Evolutionary conservation across 2,113 vertebrate genomes (phyloP).

Genomic region (Bos indicus): DNA sequence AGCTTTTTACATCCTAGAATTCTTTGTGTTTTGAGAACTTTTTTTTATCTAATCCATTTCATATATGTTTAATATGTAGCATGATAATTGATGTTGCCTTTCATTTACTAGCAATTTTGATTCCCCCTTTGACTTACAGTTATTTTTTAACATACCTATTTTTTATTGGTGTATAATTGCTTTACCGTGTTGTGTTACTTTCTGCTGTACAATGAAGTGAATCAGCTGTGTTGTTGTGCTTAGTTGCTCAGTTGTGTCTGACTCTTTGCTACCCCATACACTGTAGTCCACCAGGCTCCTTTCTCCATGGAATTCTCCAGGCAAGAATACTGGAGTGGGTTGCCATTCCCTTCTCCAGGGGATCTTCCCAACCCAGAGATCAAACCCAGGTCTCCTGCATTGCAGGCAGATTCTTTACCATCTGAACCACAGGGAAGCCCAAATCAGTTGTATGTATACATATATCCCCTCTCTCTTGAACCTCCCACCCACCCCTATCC

Average conservation of each 20-base stretch:
- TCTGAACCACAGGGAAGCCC: neutral
- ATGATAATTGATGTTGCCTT: neutral
- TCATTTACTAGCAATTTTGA: constrained; percentile 14
- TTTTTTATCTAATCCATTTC: neutral
- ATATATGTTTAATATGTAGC: neutral
- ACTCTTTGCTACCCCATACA: neutral
- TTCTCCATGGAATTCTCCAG: neutral
- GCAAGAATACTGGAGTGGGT: neutral
- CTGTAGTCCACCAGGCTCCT: neutral
- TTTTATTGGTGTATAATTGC: neutral
- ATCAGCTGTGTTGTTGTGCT: neutral
- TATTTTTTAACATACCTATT: neutral
- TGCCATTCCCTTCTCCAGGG: neutral
- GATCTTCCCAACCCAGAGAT: neutral
- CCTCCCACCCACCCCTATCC: neutral
- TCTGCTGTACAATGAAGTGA: neutral
- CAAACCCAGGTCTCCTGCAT: neutral
- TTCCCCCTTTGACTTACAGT: neutral
- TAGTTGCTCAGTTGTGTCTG: neutral
- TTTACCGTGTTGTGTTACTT: neutral
- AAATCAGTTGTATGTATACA: neutral
- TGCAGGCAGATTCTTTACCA: neutral
- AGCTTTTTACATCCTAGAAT: constrained; percentile 6
- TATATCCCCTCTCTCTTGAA: neutral
- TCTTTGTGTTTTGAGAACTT: constrained; percentile 15